phyloP scores from a whole-genome alignment of 92 coral and sea anemone genomes.

The Epizoanthus ramosus region DNA sequence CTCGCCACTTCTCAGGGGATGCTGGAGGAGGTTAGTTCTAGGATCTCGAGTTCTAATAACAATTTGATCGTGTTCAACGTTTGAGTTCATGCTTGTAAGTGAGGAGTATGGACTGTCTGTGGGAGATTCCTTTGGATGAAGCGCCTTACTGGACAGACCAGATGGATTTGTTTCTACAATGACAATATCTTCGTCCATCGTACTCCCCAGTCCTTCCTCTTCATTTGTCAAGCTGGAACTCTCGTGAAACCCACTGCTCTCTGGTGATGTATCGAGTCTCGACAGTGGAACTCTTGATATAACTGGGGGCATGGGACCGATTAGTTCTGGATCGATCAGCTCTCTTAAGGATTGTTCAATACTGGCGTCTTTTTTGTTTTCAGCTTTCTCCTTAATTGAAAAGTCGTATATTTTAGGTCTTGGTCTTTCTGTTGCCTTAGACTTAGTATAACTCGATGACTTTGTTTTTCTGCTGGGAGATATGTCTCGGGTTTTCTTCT shows the following conservation, averaged over 20 bases:
- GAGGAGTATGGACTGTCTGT: conserved; percentile 68
- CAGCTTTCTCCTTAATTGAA: conserved; percentile 13
- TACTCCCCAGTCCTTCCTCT: neutral
- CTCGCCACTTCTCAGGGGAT: neutral
- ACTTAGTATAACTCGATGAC: neutral
- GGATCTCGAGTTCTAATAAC: neutral
- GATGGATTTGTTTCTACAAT: neutral
- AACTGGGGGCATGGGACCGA: conserved; percentile 21
- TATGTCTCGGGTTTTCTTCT: neutral
- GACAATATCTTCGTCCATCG: neutral
- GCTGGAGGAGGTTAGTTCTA: neutral
- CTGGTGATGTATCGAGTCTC: neutral
- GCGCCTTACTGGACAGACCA: neutral
- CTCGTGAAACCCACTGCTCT: conserved; percentile 12
- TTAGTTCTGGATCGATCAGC: conserved; percentile 48
- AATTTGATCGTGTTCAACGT: neutral
- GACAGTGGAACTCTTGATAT: neutral
- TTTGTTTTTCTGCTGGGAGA: conserved; percentile 6
- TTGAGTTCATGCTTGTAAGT: conserved; percentile 52
- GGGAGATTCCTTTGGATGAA: neutral
- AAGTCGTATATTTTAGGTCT: conserved; percentile 6
- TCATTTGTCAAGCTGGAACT: conserved; percentile 6
- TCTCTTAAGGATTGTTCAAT: conserved; percentile 26
- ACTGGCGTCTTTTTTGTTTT: neutral
- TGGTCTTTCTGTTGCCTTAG: neutral